Conservation (phyloP, 2,113 vertebrate genomes). For the Pachycephala philippinensis region DNA sequence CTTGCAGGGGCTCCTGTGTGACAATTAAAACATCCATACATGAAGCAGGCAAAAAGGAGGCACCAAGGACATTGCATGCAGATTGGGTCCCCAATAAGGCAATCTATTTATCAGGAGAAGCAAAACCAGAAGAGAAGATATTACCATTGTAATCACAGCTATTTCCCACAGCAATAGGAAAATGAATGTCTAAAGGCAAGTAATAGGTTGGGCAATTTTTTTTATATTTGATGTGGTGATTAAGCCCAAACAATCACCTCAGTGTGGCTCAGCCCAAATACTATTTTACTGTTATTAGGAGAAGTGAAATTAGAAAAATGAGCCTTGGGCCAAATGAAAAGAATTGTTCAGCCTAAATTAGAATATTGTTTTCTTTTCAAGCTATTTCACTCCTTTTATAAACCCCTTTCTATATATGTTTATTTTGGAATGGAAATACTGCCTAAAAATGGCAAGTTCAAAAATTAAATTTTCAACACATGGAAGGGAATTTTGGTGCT, state of each 20-base stretch:
- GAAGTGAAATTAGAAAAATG: background rate
- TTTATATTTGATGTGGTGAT: background rate
- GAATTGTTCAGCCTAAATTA: background rate
- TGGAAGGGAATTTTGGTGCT: background rate
- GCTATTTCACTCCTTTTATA: background rate
- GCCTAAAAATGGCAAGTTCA: background rate
- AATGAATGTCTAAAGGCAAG: background rate
- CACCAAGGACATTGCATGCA: fast-evolving
- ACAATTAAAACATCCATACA: background rate
- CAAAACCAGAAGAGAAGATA: background rate
- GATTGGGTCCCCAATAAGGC: background rate
- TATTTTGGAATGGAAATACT: background rate
- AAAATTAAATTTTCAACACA: background rate
- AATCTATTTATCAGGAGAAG: background rate
- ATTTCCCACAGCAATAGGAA: background rate
- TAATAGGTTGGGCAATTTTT: background rate
- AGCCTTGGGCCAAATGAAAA: background rate
- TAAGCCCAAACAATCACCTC: background rate
- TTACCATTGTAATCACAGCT: background rate
- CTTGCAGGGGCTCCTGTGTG: background rate
- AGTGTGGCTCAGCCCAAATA: background rate
- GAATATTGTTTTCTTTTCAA: background rate
- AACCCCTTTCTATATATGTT: background rate
- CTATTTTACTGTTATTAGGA: background rate
- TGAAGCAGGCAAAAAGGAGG: background rate